Conservation (phyloP, 2,888 invertebrate species). For the Acrobeloides nanus region DNA sequence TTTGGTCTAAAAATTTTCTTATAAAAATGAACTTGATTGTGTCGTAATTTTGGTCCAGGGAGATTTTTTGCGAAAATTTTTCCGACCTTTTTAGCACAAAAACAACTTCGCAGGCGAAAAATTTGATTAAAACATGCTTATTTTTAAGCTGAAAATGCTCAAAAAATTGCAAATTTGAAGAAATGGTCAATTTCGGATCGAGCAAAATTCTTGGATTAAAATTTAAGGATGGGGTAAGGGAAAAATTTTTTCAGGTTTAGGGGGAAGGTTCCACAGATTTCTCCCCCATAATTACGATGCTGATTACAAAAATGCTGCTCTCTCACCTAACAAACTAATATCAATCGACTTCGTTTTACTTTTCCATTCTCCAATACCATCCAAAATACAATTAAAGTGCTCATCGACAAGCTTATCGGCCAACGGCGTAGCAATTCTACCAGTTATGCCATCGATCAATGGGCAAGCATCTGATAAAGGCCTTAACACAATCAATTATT, state of each 20-base stretch:
- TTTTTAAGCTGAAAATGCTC: too few species aligned
- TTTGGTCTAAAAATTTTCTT: conserved; percentile 28
- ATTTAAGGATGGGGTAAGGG: not conserved
- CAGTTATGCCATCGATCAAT: conserved; percentile 50
- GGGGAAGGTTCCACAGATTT: too few species aligned
- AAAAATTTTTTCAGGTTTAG: conserved; percentile 2
- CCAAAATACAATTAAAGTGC: conserved; percentile 38
- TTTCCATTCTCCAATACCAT: conserved; percentile 38
- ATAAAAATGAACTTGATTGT: not conserved
- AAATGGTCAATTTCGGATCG: not conserved
- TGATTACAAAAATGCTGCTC: not conserved
- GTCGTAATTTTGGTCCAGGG: not conserved
- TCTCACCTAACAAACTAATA: conserved; percentile 28
- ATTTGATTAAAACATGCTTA: too few species aligned
- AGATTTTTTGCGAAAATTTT: too few species aligned
- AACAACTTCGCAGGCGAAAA: too few species aligned
- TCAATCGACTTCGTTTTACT: conserved; percentile 19
- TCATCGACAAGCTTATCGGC: conserved; percentile 35
- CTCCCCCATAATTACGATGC: too few species aligned
- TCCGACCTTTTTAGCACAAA: too few species aligned
- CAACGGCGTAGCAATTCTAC: conserved; percentile 40
- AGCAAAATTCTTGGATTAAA: not conserved
- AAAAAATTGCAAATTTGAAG: too few species aligned
- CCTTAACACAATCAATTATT: conserved; percentile 16
- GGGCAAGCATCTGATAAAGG: conserved; percentile 54